Percentiles rank a stretch among this genome's conserved stretches.
These are phyloP conservation scores for Acrocephalus arundinaceus DNA, from an alignment of 2,113 vertebrate genomes.

Conservation along the genomic window DNA sequence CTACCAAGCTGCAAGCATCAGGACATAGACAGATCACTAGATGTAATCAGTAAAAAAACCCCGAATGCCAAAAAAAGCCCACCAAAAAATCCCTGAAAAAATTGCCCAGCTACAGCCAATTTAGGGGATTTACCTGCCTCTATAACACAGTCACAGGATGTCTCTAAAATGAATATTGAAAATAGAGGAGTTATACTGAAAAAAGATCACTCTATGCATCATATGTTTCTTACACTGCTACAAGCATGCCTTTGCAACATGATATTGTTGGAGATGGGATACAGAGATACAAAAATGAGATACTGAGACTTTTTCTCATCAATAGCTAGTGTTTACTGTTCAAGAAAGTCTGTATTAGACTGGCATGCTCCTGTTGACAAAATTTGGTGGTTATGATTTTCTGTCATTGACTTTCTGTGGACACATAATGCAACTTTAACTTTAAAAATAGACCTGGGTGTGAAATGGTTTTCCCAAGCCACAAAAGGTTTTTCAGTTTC, in stretches of 20 bases:
- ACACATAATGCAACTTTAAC: not conserved
- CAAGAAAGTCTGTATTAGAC: not conserved
- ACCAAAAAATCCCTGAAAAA: not conserved
- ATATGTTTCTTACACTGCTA: not conserved
- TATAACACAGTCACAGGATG: not conserved
- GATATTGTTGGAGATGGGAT: slow-evolving; percentile 7
- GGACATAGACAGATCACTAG: not conserved
- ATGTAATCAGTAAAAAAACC: not conserved
- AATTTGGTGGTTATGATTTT: not conserved
- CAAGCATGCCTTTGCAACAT: not conserved
- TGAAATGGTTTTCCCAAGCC: slow-evolving; percentile 4
- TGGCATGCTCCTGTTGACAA: not conserved
- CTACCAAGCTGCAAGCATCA: not conserved
- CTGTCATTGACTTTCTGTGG: not conserved
- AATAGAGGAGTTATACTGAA: not conserved
- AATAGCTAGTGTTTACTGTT: not conserved
- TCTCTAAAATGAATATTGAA: slow-evolving; percentile 7
- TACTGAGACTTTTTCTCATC: not conserved
- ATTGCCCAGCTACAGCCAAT: not conserved
- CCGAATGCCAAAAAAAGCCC: not conserved
- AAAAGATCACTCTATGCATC: not conserved
- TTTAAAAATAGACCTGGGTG: not conserved
- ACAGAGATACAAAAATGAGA: not conserved
- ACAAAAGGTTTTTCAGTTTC: slow-evolving; percentile 18
- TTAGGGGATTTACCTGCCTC: not conserved